A percentile compares a stretch with the other conserved stretches of the same genome.
Evolutionary conservation across 2,797 vertebrate genomes (phyloP).

Genomic region (Eulemur coronatus): DNA sequence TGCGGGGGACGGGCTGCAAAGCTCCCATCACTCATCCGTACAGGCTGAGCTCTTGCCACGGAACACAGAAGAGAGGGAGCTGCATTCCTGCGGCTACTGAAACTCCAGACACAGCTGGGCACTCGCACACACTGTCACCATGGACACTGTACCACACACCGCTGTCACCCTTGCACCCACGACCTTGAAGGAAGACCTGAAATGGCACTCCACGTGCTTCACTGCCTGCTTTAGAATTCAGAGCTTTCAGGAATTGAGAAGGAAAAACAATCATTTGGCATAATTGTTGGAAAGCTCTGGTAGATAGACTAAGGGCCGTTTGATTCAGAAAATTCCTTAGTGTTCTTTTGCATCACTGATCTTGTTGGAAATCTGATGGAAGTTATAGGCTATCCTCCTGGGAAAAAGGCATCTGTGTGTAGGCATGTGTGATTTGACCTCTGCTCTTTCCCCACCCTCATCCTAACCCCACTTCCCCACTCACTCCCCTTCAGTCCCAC

Average conservation of each 20-base stretch:
- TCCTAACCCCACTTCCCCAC: not conserved
- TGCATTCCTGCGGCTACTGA: not conserved
- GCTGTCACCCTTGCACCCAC: accelerated
- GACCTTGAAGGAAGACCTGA: not conserved
- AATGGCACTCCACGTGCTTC: accelerated
- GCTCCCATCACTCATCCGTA: not conserved
- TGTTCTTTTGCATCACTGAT: constrained; percentile 8
- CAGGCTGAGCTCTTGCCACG: not conserved
- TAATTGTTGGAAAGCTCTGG: not conserved
- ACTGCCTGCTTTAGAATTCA: not conserved
- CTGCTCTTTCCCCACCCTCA: not conserved
- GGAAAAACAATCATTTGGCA: not conserved
- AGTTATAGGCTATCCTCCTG: not conserved
- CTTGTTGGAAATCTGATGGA: not conserved
- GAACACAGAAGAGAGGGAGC: not conserved
- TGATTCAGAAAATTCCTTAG: constrained; percentile 24
- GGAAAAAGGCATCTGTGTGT: not conserved
- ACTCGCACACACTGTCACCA: accelerated
- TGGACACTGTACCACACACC: accelerated
- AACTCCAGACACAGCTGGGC: not conserved
- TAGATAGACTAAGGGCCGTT: not conserved
- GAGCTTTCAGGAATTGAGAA: not conserved
- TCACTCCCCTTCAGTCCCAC: too few relatives aligned
- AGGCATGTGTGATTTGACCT: not conserved
- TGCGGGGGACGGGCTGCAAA: not conserved